Evolutionary conservation across 2,888 invertebrate genomes (phyloP).

Genomic region (Heteromurus nitidus): DNA sequence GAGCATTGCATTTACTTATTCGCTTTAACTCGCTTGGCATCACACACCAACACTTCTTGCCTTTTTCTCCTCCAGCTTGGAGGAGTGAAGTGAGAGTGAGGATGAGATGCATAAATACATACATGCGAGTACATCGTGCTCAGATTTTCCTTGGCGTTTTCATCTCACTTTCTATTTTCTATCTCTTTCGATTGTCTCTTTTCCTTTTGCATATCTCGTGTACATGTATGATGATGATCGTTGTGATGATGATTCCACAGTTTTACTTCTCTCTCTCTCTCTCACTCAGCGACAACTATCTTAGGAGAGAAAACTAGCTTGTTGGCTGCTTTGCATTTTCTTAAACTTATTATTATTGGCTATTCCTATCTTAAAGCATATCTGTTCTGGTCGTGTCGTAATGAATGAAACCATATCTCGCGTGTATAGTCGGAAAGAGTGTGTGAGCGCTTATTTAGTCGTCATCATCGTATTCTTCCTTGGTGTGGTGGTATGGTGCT

Average conservation of each 20-base stretch:
- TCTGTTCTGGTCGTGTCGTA: constrained; percentile 8
- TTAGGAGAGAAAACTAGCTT: not conserved
- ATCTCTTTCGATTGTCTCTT: constrained; percentile 37
- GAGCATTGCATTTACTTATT: constrained; percentile 14
- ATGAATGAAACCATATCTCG: constrained; percentile 5
- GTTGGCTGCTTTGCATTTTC: constrained; percentile 23
- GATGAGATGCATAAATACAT: no score
- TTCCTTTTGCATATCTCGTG: constrained; percentile 34
- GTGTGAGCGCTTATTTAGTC: constrained; percentile 15
- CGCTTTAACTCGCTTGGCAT: constrained; percentile 52
- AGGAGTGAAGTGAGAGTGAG: no score
- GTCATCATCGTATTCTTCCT: constrained; percentile 16
- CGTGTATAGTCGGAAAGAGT: not conserved
- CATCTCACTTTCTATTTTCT: constrained; percentile 36
- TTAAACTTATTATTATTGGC: constrained; percentile 42
- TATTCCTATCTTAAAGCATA: constrained; percentile 6
- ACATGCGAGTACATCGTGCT: no score
- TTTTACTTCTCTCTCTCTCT: constrained; percentile 3
- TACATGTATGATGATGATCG: constrained; percentile 31
- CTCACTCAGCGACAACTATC: constrained; percentile 13
- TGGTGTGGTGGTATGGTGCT: not conserved
- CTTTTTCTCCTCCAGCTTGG: constrained; percentile 40
- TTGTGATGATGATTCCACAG: constrained; percentile 28
- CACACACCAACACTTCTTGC: constrained; percentile 33
- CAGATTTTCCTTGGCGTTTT: constrained; percentile 36